A percentile compares a stretch with the other conserved stretches of the same genome.
These are phyloP conservation scores for Drosophila pectinifera DNA, from an alignment of 1,140 invertebrate genomes.

Conservation along the genomic window DNA sequence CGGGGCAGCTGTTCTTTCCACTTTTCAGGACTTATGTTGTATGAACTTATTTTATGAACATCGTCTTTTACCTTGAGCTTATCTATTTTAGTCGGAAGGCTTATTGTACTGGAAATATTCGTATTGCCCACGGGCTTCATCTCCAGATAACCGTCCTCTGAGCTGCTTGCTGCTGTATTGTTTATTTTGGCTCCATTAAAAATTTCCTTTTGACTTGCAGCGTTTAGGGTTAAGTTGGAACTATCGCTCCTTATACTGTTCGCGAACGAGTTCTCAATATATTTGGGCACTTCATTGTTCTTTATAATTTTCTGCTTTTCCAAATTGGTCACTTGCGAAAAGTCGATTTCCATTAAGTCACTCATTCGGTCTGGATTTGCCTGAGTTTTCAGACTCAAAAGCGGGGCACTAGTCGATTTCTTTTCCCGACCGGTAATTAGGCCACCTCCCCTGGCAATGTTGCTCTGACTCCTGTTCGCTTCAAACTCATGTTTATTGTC, in stretches of 20 bases:
- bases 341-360: slow-evolving; percentile 93
- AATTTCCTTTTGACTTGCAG: slow-evolving; percentile 35
- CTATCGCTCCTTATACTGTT: slow-evolving; percentile 53
- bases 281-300: slow-evolving; percentile 31
- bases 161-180: slow-evolving; percentile 10
- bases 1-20: slow-evolving; percentile 9
- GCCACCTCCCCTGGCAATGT: slow-evolving; percentile 47
- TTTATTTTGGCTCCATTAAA: slow-evolving; percentile 27
- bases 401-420: slow-evolving; percentile 87
- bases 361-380: slow-evolving; percentile 89
- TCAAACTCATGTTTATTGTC: slow-evolving; percentile 53
- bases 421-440: slow-evolving; percentile 51
- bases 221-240: slow-evolving; percentile 37
- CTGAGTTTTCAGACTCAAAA: slow-evolving; percentile 87
- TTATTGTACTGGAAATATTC: slow-evolving; percentile 9
- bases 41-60: slow-evolving; percentile 23
- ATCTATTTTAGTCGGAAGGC: slow-evolving; percentile 47
- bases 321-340: slow-evolving; percentile 85
- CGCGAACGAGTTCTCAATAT: slow-evolving; percentile 26
- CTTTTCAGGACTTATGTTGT: slow-evolving; percentile 19
- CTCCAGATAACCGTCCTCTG: slow-evolving; percentile 82
- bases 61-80: slow-evolving; percentile 43
- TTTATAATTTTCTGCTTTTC: slow-evolving; percentile 35
- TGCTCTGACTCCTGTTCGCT: slow-evolving; percentile 66
- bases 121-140: slow-evolving; percentile 84